Percentiles rank a stretch among this genome's conserved stretches.
Conservation (phyloP, 1,140 invertebrate species). For the Portunus trituberculatus region DNA sequence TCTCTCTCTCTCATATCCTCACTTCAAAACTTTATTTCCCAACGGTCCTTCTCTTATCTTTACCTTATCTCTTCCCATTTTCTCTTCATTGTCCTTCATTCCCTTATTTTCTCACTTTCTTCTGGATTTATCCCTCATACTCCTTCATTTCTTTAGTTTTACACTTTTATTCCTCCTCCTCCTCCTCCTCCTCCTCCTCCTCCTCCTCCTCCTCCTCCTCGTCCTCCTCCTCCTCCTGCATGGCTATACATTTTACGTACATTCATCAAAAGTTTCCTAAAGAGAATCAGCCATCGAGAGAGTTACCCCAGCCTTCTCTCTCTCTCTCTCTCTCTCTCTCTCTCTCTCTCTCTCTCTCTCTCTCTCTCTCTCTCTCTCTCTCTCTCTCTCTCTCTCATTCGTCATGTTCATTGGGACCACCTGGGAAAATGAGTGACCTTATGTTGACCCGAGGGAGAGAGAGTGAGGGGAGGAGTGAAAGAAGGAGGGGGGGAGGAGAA, state of each 20-base stretch:
- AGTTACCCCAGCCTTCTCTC: not conserved
- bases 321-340: not conserved
- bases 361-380: not conserved
- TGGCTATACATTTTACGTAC: not conserved
- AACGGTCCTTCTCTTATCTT: not conserved
- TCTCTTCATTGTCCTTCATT: not conserved
- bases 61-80: not conserved
- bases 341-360: not conserved
- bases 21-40: not conserved
- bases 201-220: not conserved
- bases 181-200: not conserved
- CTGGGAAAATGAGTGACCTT: not conserved
- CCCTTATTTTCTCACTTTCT: not conserved
- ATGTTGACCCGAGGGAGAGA: not conserved
- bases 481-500: not conserved
- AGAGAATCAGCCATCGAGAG: not conserved
- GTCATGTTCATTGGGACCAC: not conserved
- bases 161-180: not conserved
- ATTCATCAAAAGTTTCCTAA: constrained; percentile 5
- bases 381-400: not conserved
- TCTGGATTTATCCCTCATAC: not conserved
- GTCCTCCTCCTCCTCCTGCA: no score
- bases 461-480: no score
- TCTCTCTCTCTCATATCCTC: not conserved
- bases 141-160: not conserved